Conservation (phyloP, 2,888 invertebrate genomes). For the Drosophila cognata region DNA sequence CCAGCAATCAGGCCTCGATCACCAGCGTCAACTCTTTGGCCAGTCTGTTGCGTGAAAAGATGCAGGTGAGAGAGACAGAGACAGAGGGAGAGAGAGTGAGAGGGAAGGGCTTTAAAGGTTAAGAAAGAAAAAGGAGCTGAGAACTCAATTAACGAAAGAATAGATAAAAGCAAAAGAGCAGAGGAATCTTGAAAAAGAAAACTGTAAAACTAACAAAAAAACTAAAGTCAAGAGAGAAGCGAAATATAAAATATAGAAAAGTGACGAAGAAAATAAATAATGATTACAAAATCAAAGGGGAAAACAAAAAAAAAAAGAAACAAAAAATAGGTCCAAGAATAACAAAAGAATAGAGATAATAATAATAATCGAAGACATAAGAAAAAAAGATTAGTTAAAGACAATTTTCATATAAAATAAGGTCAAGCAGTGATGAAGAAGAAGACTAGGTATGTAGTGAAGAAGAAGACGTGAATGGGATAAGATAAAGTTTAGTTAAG, state of each 20-base stretch:
- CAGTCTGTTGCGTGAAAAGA: constrained; percentile 92
- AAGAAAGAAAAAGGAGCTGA: background rate
- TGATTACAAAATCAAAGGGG: background rate
- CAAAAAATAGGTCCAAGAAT: background rate
- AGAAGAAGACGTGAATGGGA: background rate
- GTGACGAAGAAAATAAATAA: background rate
- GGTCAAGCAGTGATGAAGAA: background rate
- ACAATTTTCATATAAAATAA: background rate
- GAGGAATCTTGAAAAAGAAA: background rate
- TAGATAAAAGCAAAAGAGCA: background rate
- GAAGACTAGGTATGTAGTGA: background rate
- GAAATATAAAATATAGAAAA: background rate
- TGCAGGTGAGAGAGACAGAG: constrained; percentile 87
- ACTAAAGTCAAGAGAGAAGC: background rate
- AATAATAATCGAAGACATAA: background rate
- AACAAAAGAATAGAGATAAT: background rate
- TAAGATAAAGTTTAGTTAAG: background rate
- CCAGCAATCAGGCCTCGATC: constrained; percentile 88
- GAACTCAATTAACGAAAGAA: too few relatives aligned
- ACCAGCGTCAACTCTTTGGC: constrained; percentile 94
- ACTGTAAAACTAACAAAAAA: background rate
- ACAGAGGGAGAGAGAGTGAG: too few relatives aligned
- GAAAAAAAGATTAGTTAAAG: background rate
- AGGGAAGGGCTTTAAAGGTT: background rate
- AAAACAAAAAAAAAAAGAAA: background rate